Evolutionary conservation across 2,113 vertebrate genomes (phyloP).

Genomic region (Centropristis striata): DNA sequence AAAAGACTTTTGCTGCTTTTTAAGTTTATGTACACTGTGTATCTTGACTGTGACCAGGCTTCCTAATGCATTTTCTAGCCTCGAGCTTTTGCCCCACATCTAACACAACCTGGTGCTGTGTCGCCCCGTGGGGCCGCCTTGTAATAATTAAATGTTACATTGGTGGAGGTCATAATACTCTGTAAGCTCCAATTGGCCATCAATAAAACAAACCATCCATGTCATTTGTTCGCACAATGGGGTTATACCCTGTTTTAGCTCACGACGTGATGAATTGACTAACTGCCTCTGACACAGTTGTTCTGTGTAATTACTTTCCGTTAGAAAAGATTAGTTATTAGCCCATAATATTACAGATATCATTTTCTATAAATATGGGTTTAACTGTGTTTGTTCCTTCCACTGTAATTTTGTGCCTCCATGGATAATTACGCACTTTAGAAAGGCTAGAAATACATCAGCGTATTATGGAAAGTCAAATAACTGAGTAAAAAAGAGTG

Average conservation of each 20-base stretch:
- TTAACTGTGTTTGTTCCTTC: conserved; percentile 8
- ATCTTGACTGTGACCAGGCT: not conserved
- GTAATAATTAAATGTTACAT: conserved; percentile 61
- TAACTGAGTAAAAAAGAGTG: not conserved
- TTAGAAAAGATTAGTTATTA: conserved; percentile 13
- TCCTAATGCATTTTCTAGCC: not conserved
- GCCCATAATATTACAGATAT: conserved; percentile 10
- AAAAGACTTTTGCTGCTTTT: not conserved
- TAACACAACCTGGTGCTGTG: conserved; percentile 1
- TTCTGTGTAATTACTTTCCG: conserved; percentile 23
- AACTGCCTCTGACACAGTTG: conserved; percentile 6
- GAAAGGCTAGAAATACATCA: not conserved
- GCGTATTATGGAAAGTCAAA: conserved; percentile 3
- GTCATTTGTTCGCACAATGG: conserved; percentile 49
- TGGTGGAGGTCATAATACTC: conserved; percentile 33
- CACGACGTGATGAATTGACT: conserved; percentile 9
- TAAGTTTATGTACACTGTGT: too few species aligned
- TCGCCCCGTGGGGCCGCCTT: conserved; percentile 14
- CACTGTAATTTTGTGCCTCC: conserved; percentile 2
- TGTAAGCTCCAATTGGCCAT: conserved; percentile 43
- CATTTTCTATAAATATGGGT: not conserved
- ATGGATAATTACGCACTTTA: conserved; percentile 20
- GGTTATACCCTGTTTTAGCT: conserved; percentile 30
- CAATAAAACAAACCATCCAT: conserved; percentile 66
- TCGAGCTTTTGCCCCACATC: not conserved